A percentile compares a stretch with the other conserved stretches of the same genome.
phyloP scores from a whole-genome alignment of 2,113 vertebrate species.

The Salvelinus alpinus region DNA sequence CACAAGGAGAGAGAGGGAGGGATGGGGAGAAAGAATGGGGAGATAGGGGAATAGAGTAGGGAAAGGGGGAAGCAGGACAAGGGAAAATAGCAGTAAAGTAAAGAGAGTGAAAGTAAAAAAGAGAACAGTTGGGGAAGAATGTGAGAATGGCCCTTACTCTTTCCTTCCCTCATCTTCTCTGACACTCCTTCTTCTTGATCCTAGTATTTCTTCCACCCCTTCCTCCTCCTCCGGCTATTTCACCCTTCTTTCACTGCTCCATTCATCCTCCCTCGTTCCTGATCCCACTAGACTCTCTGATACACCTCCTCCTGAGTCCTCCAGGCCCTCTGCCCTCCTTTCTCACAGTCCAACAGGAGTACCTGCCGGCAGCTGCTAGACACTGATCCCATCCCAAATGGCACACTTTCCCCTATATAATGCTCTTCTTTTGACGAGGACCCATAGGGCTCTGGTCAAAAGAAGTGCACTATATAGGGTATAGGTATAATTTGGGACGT shows the following conservation, averaged over 20 bases:
- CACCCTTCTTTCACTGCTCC: slow-evolving; percentile 1
- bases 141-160: slow-evolving; percentile 18
- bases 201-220: not conserved
- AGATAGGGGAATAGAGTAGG: not conserved
- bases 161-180: not conserved
- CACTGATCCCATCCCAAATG: not conserved
- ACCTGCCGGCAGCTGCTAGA: not conserved
- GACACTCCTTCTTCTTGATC: slow-evolving; percentile 18
- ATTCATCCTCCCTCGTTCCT: slow-evolving; percentile 1
- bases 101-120: slow-evolving; percentile 3
- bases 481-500: no score
- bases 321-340: not conserved
- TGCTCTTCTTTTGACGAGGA: no score
- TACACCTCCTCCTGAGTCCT: not conserved
- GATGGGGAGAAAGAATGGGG: not conserved
- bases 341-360: not conserved
- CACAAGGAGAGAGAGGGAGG: not conserved
- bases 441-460: no score
- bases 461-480: no score
- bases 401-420: no score
- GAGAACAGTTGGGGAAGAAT: not conserved
- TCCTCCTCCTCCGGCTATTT: not conserved
- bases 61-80: not conserved
- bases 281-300: not conserved
- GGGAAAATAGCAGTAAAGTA: not conserved